phyloP scores from a whole-genome alignment of 1,140 invertebrate species.

The Scaptomyza montana region DNA sequence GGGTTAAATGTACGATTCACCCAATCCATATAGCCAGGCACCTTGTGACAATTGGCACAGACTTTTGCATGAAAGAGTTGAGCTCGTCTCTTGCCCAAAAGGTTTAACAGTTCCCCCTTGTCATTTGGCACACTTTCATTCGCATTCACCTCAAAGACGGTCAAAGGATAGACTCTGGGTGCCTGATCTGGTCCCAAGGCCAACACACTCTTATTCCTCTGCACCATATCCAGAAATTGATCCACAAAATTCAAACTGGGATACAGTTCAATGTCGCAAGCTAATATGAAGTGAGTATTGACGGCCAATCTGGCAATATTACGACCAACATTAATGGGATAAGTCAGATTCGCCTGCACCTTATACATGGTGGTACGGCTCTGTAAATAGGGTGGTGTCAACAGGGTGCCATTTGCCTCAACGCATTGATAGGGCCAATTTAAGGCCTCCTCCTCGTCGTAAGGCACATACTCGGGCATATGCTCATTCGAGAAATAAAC shows the following conservation, averaged over 20 bases:
- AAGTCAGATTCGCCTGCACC: slow-evolving; percentile 89
- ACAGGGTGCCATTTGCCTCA: slow-evolving; percentile 32
- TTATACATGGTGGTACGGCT: slow-evolving; percentile 89
- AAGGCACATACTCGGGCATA: slow-evolving; percentile 89
- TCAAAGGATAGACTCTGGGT: slow-evolving; percentile 60
- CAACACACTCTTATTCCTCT: slow-evolving; percentile 86
- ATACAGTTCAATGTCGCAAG: slow-evolving; percentile 94
- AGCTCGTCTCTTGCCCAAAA: slow-evolving; percentile 89
- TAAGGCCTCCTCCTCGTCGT: slow-evolving; percentile 85
- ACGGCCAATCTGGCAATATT: slow-evolving; percentile 92
- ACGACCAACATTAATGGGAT: slow-evolving; percentile 94
- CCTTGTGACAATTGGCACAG: slow-evolving; percentile 93
- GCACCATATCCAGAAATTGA: slow-evolving; percentile 92
- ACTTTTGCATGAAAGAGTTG: slow-evolving; percentile 95
- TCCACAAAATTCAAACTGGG: slow-evolving; percentile 90
- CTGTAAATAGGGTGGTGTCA: slow-evolving; percentile 86
- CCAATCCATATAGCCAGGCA: slow-evolving; percentile 92
- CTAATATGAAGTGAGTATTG: slow-evolving; percentile 92
- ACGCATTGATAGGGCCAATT: slow-evolving; percentile 87
- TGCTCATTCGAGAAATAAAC: slow-evolving; percentile 92
- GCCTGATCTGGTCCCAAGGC: slow-evolving; percentile 29
- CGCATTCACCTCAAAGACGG: slow-evolving; percentile 69
- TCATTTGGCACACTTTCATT: slow-evolving; percentile 86
- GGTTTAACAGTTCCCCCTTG: slow-evolving; percentile 88
- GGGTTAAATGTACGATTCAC: slow-evolving; percentile 85